These are phyloP conservation scores for Drosophila yakuba DNA, from an alignment of 1,140 invertebrate genomes.

Conservation along the genomic window DNA sequence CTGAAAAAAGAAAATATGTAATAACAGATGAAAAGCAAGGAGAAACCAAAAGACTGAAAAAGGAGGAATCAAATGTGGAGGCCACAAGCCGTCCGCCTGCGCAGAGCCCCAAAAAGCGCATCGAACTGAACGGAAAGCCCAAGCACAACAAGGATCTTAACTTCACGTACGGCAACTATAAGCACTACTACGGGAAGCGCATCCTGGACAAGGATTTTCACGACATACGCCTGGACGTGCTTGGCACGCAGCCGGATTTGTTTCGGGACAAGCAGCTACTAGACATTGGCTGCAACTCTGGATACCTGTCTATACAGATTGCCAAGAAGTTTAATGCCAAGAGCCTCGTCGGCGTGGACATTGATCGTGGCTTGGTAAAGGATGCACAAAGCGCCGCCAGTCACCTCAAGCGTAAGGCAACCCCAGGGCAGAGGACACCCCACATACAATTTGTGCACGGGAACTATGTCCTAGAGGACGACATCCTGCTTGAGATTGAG, in stretches of 20 bases:
- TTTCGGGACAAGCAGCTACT: slow-evolving; percentile 95
- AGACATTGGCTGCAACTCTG: slow-evolving; percentile 99
- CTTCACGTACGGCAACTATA: slow-evolving; percentile 81
- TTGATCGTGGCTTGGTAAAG: slow-evolving; percentile 94
- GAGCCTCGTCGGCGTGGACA: slow-evolving; percentile 96
- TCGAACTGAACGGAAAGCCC: slow-evolving; percentile 35
- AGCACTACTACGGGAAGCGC: slow-evolving; percentile 96
- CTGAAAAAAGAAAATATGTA: slow-evolving; percentile 30
- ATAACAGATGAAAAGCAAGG: slow-evolving; percentile 4
- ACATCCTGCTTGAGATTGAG: slow-evolving; percentile 91
- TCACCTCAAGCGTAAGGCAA: slow-evolving; percentile 40
- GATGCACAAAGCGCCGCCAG: slow-evolving; percentile 52
- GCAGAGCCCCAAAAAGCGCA: slow-evolving; percentile 55
- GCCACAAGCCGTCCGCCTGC: slow-evolving; percentile 4
- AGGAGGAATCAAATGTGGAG: background rate
- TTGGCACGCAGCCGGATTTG: slow-evolving; percentile 91
- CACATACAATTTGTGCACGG: slow-evolving; percentile 86
- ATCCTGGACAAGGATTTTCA: slow-evolving; percentile 90
- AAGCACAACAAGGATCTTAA: slow-evolving; percentile 39
- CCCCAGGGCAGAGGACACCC: slow-evolving; percentile 46
- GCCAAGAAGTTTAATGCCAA: slow-evolving; percentile 93
- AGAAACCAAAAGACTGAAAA: slow-evolving; percentile 47
- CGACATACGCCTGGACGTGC: slow-evolving; percentile 92
- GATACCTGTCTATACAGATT: slow-evolving; percentile 94
- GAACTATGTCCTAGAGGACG: slow-evolving; percentile 96